Conservation (phyloP, 2,888 invertebrate species). For the Silvanus unidentatus region DNA sequence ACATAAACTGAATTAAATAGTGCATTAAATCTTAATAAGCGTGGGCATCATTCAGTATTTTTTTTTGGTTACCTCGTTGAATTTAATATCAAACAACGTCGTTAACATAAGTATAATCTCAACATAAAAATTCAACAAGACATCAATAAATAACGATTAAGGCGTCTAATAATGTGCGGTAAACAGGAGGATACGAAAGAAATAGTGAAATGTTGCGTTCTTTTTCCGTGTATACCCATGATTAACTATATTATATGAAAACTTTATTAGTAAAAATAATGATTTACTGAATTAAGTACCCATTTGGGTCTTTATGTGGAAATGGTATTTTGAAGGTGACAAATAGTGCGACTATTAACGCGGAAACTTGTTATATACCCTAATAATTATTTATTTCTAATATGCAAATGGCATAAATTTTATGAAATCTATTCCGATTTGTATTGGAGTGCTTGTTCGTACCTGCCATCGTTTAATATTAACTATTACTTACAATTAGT, state of each 20-base stretch:
- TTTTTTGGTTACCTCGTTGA: background rate
- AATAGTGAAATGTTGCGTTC: background rate
- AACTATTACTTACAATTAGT: too few species aligned
- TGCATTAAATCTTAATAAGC: slow-evolving; percentile 2
- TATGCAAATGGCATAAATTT: too few species aligned
- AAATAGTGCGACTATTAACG: too few species aligned
- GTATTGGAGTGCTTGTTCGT: too few species aligned
- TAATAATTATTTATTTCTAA: too few species aligned
- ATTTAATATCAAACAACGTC: background rate
- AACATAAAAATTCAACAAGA: slow-evolving; percentile 3
- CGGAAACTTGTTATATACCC: too few species aligned
- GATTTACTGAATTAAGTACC: too few species aligned
- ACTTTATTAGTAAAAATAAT: background rate
- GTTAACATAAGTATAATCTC: slow-evolving; percentile 2
- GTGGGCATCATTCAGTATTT: background rate
- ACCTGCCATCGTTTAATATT: too few species aligned
- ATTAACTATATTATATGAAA: slow-evolving; percentile 1
- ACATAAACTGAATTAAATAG: background rate
- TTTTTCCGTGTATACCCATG: background rate
- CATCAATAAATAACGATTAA: slow-evolving; percentile 3
- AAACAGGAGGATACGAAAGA: background rate
- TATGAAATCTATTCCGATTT: too few species aligned
- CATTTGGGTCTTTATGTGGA: too few species aligned
- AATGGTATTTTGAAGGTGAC: too few species aligned
- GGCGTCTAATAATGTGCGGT: background rate